phyloP scores from a whole-genome alignment of 2,888 invertebrate genomes.

The Parapristionchus giblindavisi region DNA sequence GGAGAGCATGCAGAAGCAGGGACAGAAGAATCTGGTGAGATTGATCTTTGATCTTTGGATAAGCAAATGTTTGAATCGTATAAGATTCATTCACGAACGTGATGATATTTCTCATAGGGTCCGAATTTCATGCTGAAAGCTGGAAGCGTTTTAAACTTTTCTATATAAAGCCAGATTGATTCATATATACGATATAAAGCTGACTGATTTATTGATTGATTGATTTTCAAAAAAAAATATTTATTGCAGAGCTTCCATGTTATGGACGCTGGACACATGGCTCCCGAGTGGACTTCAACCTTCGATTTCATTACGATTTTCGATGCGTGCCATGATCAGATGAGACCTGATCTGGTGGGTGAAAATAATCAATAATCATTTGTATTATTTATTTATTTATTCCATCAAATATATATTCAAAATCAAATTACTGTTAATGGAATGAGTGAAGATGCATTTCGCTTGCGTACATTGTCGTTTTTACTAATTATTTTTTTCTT shows the following conservation, averaged over 20 bases:
- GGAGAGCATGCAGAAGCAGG: background rate
- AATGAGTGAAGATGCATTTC: background rate
- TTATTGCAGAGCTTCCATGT: slow-evolving; percentile 16
- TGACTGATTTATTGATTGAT: no score
- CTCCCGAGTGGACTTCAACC: slow-evolving; percentile 2
- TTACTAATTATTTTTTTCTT: background rate
- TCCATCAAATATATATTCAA: background rate
- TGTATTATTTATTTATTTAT: background rate
- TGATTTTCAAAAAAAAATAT: no score
- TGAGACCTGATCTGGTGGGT: slow-evolving; percentile 32
- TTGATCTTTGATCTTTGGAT: no score
- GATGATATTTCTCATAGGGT: no score
- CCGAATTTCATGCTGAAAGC: no score
- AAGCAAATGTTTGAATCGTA: no score
- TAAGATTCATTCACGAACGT: no score
- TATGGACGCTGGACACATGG: background rate
- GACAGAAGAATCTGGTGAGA: slow-evolving; percentile 26
- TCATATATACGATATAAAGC: background rate
- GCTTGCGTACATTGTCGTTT: no score
- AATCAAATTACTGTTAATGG: background rate
- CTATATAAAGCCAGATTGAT: background rate
- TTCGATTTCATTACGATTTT: slow-evolving; percentile 38
- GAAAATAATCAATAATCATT: background rate
- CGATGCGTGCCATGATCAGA: slow-evolving; percentile 38
- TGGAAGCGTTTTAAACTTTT: background rate